Base-by-base conservation (phyloP, 2,888 invertebrate species). In the Platypus cylindrus region DNA sequence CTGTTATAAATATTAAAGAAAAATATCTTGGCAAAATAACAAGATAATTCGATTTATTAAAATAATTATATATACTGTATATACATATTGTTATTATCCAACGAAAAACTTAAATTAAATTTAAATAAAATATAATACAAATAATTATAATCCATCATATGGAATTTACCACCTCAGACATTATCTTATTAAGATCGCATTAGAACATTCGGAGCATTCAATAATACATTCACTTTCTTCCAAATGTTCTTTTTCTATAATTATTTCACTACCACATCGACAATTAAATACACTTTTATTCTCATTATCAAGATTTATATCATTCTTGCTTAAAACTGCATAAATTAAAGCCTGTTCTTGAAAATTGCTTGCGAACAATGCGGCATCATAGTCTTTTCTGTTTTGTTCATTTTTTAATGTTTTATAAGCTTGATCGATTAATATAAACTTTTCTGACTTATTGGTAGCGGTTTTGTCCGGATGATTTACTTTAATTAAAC, bases 191-290 rank as follows among this genome's bases (percentile, higher is more conserved):
- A 68, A 58, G 52, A 82, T 71, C 48, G 72, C 70, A 58, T 82
- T 73, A 31, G 82, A 80, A 61, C 83, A 83, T 59, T 81, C 78
- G 53, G 72, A 71, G 63, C 83, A 83, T 46, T 68, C 70, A 46
- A 78, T 65, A 46, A 71, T 55, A 52, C 68, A 62, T 53, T 66
- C 65, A 28, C 50, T 52, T 33, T 59, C 52, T 16, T 47, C 32
- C 32, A 64, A 41, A 38, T 64, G 58, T 15, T 53, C 48, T 45
- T 51, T 53, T 28, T 64, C 50, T 17, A 76, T 58, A 18, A 59
- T 48, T 56, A 77, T 75, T 31, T 59, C 53, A 22, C 75, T 74
- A 46, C 82, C 81, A 62, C 83, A 83, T 51, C 82, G 68, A 54
- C 83, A 83, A 8, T 60, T 63, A 55, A 75, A 79, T 37, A 67